Evolutionary conservation across 2,113 vertebrate species (phyloP).

Genomic region (Ammodytes marinus): DNA sequence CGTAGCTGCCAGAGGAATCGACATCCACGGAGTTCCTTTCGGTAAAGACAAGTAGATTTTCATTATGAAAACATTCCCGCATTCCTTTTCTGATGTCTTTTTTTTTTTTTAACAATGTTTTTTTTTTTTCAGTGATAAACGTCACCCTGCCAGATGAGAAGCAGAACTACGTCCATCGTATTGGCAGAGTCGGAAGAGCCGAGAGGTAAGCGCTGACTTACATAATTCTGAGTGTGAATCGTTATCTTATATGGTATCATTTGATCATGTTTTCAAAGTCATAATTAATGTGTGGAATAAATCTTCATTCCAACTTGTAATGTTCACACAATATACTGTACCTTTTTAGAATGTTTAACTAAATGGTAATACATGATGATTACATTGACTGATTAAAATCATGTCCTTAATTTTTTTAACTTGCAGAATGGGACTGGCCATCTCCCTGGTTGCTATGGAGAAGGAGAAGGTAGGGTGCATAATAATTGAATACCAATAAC

Average conservation of each 20-base stretch:
- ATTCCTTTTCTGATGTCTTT: background rate
- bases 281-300: background rate
- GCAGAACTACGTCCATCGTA: slow-evolving; percentile 98
- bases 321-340: background rate
- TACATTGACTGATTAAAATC: background rate
- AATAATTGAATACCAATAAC: background rate
- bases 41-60: slow-evolving; percentile 78
- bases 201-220: slow-evolving; percentile 87
- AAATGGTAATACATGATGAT: background rate
- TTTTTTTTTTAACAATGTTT: background rate
- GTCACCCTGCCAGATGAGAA: slow-evolving; percentile 99
- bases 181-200: slow-evolving; percentile 96
- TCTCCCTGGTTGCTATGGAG: slow-evolving; percentile 96
- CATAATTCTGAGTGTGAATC: background rate
- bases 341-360: background rate
- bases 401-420: slow-evolving; percentile 30
- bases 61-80: background rate
- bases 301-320: background rate
- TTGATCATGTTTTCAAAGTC: background rate
- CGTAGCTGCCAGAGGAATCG: slow-evolving; percentile 97
- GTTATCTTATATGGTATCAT: background rate
- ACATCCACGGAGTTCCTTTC: slow-evolving; percentile 94
- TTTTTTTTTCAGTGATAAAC: slow-evolving; percentile 90
- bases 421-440: slow-evolving; percentile 95
- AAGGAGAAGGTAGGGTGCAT: slow-evolving; percentile 93